Percentiles rank a stretch among this genome's conserved stretches.
These are phyloP conservation scores for Ferrisia virgata DNA, from an alignment of 2,888 invertebrate genomes.

Conservation along the genomic window DNA sequence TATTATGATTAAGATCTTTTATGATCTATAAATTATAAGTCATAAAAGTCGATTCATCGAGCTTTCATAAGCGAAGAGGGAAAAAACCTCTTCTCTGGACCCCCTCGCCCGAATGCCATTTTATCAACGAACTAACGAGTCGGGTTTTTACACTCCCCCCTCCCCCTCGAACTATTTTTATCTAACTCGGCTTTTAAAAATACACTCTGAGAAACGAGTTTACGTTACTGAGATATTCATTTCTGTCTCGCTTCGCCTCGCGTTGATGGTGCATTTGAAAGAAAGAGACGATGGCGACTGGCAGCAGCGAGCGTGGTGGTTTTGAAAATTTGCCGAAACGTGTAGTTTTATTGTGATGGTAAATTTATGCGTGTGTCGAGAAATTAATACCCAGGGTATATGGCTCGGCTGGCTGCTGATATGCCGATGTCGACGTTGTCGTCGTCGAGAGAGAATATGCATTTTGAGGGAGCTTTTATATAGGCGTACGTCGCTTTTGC, in stretches of 20 bases:
- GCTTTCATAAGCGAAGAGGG: not conserved
- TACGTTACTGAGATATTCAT: not conserved
- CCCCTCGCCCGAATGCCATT: not conserved
- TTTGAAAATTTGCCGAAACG: not conserved
- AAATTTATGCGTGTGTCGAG: slow-evolving; percentile 10
- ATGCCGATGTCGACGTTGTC: not conserved
- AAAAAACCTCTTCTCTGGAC: not conserved
- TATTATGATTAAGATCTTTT: slow-evolving; percentile 30
- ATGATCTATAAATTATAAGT: slow-evolving; percentile 10
- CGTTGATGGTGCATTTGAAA: not conserved
- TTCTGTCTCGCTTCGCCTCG: not conserved
- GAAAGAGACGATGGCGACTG: not conserved
- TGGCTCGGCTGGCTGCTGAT: not conserved
- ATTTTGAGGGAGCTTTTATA: slow-evolving; percentile 1
- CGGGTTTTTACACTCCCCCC: no score
- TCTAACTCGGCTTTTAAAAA: not conserved
- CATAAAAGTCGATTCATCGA: slow-evolving; percentile 20
- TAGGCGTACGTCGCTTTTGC: not conserved
- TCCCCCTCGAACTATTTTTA: no score
- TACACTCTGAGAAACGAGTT: no score
- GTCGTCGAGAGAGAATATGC: not conserved
- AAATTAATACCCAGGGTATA: not conserved
- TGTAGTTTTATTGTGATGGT: not conserved
- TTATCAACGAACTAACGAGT: not conserved
- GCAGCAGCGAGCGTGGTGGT: not conserved